Percentiles rank a stretch among this genome's conserved stretches.
Conservation (phyloP, 2,113 vertebrate species). For the Cyprinus carpio region DNA sequence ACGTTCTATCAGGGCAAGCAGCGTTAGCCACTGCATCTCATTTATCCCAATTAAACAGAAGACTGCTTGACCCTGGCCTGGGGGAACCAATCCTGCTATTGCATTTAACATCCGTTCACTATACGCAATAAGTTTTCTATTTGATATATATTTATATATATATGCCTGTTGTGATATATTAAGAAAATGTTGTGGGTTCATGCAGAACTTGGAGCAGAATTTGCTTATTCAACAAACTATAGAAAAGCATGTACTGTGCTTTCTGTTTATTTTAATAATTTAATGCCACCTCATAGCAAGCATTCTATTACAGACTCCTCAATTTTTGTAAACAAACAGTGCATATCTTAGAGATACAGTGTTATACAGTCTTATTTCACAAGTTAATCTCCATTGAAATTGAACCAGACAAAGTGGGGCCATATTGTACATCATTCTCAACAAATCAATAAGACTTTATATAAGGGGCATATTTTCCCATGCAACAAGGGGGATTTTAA, state of each 20-base stretch:
- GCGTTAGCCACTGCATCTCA: not conserved
- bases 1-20: constrained; percentile 1
- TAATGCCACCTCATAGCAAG: not conserved
- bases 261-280: not conserved
- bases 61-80: not conserved
- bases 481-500: too few species aligned
- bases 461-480: too few species aligned
- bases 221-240: not conserved
- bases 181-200: not conserved
- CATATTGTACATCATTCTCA: too few species aligned
- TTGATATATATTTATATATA: not conserved
- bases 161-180: not conserved
- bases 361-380: not conserved
- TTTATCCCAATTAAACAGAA: constrained; percentile 13
- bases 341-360: not conserved
- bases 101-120: not conserved
- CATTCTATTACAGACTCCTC: not conserved
- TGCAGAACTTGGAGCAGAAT: not conserved
- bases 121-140: not conserved
- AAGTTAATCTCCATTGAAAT: too few species aligned
- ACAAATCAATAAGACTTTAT: too few species aligned
- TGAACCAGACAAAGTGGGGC: too few species aligned
- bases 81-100: not conserved
- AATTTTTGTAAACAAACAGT: not conserved
- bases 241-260: not conserved